Evolutionary conservation across 2,888 invertebrate species (phyloP).

Genomic region (Drosophila multiciliata): DNA sequence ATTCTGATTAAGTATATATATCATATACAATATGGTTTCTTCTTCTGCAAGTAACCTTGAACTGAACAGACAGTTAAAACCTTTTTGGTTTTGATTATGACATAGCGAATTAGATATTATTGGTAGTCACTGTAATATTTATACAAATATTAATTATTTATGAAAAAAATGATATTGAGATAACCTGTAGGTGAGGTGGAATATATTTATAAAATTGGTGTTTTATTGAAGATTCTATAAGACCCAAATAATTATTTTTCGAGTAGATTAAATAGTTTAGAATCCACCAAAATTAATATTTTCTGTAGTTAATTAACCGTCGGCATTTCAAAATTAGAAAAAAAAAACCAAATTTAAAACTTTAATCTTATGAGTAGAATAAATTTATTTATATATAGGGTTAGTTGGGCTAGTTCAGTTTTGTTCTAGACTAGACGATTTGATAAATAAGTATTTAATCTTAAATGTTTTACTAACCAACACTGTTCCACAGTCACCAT

Average conservation of each 20-base stretch:
- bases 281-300: background rate
- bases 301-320: background rate
- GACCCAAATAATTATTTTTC: background rate
- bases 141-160: background rate
- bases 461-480: constrained; percentile 22
- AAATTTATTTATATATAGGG: background rate
- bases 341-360: background rate
- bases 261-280: background rate
- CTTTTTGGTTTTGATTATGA: background rate
- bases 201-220: background rate
- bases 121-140: background rate
- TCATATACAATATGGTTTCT: background rate
- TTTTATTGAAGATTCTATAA: background rate
- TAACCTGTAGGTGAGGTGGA: background rate
- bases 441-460: background rate
- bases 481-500: constrained; percentile 76
- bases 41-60: background rate
- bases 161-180: background rate
- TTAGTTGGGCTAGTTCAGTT: background rate
- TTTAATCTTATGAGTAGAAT: background rate
- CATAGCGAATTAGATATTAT: background rate
- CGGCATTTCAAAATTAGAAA: background rate
- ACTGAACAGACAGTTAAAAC: background rate
- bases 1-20: background rate
- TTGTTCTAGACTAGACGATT: background rate